A percentile compares a stretch with the other conserved stretches of the same genome.
phyloP scores from a whole-genome alignment of 2,113 vertebrate genomes.

The Oryzias melastigma region DNA sequence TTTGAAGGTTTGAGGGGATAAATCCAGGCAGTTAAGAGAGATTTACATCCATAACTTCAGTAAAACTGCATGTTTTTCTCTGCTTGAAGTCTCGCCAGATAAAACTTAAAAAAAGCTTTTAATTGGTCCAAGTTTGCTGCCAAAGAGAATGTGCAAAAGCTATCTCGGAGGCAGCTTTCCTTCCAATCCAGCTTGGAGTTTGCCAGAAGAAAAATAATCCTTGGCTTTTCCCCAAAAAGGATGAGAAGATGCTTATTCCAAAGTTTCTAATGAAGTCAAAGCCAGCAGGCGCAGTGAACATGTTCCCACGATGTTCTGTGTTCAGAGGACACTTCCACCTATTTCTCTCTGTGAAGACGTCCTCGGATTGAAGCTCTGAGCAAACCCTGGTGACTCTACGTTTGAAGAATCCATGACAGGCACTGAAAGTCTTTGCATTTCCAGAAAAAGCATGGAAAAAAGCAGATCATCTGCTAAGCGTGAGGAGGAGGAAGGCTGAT shows the following conservation, averaged over 20 bases:
- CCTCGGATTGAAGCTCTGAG: constrained; percentile 17
- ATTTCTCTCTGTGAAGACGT: constrained; percentile 22
- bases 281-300: constrained; percentile 45
- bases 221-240: constrained; percentile 56
- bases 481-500: constrained; percentile 3
- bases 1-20: constrained; percentile 42
- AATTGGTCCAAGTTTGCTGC: constrained; percentile 57
- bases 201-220: constrained; percentile 53
- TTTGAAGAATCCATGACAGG: constrained; percentile 28
- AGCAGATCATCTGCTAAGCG: constrained; percentile 1
- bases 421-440: neutral
- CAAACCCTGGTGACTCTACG: constrained; percentile 31
- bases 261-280: constrained; percentile 61
- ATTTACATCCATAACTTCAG: too few species aligned
- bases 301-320: constrained; percentile 47
- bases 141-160: constrained; percentile 58
- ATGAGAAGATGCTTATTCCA: constrained; percentile 64
- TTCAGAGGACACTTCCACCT: constrained; percentile 18
- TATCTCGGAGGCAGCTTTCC: constrained; percentile 45
- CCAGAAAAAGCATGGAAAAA: neutral
- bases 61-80: constrained; percentile 25
- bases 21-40: constrained; percentile 47
- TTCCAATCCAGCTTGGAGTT: constrained; percentile 55
- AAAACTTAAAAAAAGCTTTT: constrained; percentile 50
- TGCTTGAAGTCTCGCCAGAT: constrained; percentile 65